Base-by-base conservation (phyloP, 2,888 invertebrate species). In the Acleris holmiana region DNA sequence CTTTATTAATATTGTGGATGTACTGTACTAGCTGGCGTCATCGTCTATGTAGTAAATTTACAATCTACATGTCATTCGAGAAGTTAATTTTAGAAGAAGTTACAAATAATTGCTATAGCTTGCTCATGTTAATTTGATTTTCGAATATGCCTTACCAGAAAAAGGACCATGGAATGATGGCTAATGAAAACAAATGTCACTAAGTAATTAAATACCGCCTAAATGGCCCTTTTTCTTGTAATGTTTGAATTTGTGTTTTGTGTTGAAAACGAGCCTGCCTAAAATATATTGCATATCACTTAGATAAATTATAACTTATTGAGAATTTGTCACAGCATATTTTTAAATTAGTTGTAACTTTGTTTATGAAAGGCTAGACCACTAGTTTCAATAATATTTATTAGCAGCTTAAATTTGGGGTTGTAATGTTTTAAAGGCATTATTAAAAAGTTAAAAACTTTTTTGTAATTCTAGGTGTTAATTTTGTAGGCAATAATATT, bases 211-310 rank as follows among this genome's bases (percentile, higher is more conserved):
- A 35, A 35, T 18, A 51, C 4, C 18, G 19, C 25, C n/a, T 10
- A 58, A 49, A 51, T 15, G 2, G 8, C 19, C 29, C 15, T 15
- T 55, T 59, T 54, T 25, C 41, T 46, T 44, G 55, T 46, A 44
- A 18, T 18, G 54, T 25, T 40, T 53, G 29, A 61, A 61, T 67
- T 68, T 67, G 61, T 66, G 66, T 69, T 69, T 70, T 73, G 71
- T 76, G 67, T 69, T 72, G 55, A 74, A 77, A 79, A 82, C 76
- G 78, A 85, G 89, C 89, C 88, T 90, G 90, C 89, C 89, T 89
- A 88, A 84, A 84, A 78, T 87, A 83, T 89, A 90, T 89, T 90
- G 91, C 91, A 91, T 91, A 91, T 91, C 91, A 91, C 82, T 86
- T 89, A 88, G 86, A 80, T 76, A 82, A 77, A 83, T 81, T 79